A percentile compares a stretch with the other conserved stretches of the same genome.
Conservation (phyloP, 1,140 invertebrate species). For the Drosophila punjabiensis region DNA sequence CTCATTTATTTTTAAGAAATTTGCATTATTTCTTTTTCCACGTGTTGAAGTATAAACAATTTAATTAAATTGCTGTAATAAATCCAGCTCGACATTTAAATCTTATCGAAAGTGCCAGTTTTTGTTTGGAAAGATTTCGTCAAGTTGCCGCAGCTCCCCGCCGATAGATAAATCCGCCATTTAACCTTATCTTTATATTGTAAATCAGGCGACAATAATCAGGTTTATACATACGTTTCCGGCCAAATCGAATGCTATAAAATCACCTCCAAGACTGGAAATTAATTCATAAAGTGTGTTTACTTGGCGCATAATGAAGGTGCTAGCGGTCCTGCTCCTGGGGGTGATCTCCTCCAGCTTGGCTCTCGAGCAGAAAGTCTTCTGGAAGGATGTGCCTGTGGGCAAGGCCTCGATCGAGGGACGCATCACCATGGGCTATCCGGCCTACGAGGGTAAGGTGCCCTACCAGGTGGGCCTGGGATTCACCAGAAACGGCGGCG, state of each 20-base stretch:
- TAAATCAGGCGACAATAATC: constrained; percentile 10
- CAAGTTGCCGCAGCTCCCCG: constrained; percentile 2
- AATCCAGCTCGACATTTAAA: constrained; percentile 1
- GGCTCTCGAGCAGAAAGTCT: constrained; percentile 26
- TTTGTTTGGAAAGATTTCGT: neutral
- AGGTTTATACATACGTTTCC: constrained; percentile 11
- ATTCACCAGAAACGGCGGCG: constrained; percentile 82
- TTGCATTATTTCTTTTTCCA: neutral
- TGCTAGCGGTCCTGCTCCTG: constrained; percentile 19
- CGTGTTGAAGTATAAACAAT: neutral
- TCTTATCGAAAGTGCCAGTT: constrained; percentile 13
- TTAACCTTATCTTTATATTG: constrained; percentile 14
- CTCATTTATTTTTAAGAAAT: neutral
- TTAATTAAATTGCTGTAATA: neutral
- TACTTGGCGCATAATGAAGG: constrained; percentile 24
- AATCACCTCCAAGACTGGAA: neutral
- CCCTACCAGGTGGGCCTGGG: constrained; percentile 85
- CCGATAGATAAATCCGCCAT: constrained; percentile 7
- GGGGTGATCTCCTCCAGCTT: constrained; percentile 22
- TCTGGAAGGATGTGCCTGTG: constrained; percentile 44
- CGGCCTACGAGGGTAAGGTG: constrained; percentile 82
- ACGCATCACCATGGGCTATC: constrained; percentile 61
- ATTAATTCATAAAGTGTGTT: constrained; percentile 11
- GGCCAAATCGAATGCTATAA: constrained; percentile 6
- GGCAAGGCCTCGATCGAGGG: constrained; percentile 35